Evolutionary conservation across 2,888 invertebrate species (phyloP), one percentile per base, ranked within the genome.

Genomic region (Hydriomena furcata): DNA sequence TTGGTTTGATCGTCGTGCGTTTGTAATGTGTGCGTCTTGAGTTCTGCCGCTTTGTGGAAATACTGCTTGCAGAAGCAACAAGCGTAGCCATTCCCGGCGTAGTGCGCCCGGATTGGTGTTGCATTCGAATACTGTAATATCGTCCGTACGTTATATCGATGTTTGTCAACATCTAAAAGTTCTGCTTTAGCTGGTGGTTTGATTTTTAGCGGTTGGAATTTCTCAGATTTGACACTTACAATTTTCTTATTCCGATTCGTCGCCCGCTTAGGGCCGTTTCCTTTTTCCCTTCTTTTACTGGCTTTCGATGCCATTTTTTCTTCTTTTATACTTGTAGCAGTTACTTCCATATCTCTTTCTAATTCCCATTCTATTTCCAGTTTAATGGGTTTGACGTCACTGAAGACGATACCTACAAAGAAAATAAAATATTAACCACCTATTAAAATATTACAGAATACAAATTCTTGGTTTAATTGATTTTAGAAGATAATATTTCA

Each of bases 11-110:
- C 65, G 5, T 61, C 60, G 32, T 86, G 85, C 1, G 50, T 42
- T 1, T 58, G 51, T 11, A 73, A 51, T 0, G 78, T 80, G 44
- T 86, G 85, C 0, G 48, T 42, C 58, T 86, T 86, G 0, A 86
- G 60, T 20, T 76, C 70, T 0, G 66, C 60, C 0, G 83, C 73
- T 7, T 73, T 66, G 17, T 63, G 62, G 38, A 61, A 81, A 25
- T 80, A 71, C n/a, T 71, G 56, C 0, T 65, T 37, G 43, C 86
- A 86, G 49, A 81, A 86, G 1, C 76, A 70, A 53, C 86, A 86
- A 0, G 69, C 55, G 50, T 77, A 86, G 0, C 80, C 82, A 0
- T 73, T 70, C 0, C 80, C 78, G 0, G 70, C 72, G 7, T 73
- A 69, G 30, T 73, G 70, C 0, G 56, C 58, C 8, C 76, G 69